Conservation (phyloP, 2,113 vertebrate species). For the Corythornis vintsioides region DNA sequence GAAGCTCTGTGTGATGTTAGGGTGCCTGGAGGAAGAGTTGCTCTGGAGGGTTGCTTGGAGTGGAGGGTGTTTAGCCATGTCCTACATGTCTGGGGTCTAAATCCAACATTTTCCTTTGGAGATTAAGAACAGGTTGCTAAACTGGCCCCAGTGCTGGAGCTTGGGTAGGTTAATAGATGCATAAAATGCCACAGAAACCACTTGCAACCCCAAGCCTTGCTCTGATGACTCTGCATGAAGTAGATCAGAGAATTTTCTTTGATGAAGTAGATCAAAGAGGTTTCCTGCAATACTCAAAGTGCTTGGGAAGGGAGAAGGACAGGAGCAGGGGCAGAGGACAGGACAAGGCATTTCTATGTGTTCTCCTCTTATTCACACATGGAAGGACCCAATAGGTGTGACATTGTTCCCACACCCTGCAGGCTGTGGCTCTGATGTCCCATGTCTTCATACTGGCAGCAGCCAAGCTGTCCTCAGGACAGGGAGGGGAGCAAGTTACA, state of each 20-base stretch:
- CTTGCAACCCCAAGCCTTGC: not conserved
- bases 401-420: not conserved
- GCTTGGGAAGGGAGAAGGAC: not conserved
- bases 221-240: not conserved
- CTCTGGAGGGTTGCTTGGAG: not conserved
- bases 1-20: not conserved
- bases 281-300: not conserved
- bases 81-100: not conserved
- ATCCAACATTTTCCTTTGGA: not conserved
- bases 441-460: not conserved
- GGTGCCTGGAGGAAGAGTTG: accelerated
- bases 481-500: not conserved
- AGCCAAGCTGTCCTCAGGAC: not conserved
- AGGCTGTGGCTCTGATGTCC: not conserved
- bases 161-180: not conserved
- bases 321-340: not conserved
- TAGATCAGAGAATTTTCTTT: not conserved
- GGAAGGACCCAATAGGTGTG: not conserved
- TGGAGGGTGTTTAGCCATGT: not conserved
- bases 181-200: too few relatives aligned
- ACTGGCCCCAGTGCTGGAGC: not conserved
- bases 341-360: not conserved
- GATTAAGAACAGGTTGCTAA: not conserved
- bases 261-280: not conserved
- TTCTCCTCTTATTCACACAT: not conserved